phyloP scores from a whole-genome alignment of 2,113 vertebrate species.

The Passer domesticus region DNA sequence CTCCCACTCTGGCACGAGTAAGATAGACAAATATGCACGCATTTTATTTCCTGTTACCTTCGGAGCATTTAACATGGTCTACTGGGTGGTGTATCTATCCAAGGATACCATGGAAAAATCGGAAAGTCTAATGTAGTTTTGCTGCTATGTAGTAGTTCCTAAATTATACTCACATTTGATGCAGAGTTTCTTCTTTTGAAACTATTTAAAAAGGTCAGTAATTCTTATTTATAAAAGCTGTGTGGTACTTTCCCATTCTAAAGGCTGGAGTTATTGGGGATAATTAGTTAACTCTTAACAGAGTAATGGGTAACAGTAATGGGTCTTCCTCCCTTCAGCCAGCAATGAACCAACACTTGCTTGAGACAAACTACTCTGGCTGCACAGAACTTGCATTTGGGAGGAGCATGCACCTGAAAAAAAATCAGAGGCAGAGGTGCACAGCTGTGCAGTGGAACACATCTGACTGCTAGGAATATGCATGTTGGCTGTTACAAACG shows the following conservation, averaged over 20 bases:
- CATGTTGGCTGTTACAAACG: background rate
- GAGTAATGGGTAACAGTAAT: slow-evolving; percentile 46
- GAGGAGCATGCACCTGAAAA: background rate
- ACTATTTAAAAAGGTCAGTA: slow-evolving; percentile 73
- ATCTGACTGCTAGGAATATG: slow-evolving; percentile 7
- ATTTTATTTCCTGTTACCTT: slow-evolving; percentile 98
- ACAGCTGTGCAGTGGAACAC: slow-evolving; percentile 45
- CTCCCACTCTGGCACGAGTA: slow-evolving; percentile 89
- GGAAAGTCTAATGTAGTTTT: slow-evolving; percentile 81
- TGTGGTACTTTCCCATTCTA: slow-evolving; percentile 69
- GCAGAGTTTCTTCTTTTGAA: slow-evolving; percentile 78
- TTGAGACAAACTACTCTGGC: slow-evolving; percentile 2
- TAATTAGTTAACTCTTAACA: slow-evolving; percentile 50
- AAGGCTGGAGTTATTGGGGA: slow-evolving; percentile 67
- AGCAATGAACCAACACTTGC: slow-evolving; percentile 13
- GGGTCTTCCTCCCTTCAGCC: slow-evolving; percentile 53
- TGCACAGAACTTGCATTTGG: background rate
- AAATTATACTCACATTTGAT: slow-evolving; percentile 71
- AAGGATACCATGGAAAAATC: slow-evolving; percentile 94
- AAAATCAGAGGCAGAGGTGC: slow-evolving; percentile 1
- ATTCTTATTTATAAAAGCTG: slow-evolving; percentile 75
- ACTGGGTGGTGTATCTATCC: slow-evolving; percentile 99
- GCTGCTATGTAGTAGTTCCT: slow-evolving; percentile 73
- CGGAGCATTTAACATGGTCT: slow-evolving; percentile 98
- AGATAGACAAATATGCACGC: slow-evolving; percentile 98